Base-by-base conservation (phyloP, 2,888 invertebrate species). In the Volucella zonaria region DNA sequence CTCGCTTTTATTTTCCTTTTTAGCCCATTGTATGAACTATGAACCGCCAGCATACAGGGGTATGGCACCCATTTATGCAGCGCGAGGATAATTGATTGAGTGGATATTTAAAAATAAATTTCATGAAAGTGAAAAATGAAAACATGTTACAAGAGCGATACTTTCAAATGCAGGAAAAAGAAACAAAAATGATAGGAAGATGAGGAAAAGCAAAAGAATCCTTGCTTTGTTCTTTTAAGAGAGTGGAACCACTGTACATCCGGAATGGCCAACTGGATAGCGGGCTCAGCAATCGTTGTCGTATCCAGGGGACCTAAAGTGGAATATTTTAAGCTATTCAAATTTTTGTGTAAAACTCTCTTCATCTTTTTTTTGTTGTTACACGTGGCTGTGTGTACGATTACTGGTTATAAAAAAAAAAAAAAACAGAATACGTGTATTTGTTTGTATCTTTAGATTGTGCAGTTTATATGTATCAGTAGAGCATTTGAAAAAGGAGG, bases 11-110 rank as follows among this genome's bases (percentile, higher is more conserved):
- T 49, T 52, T 56, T 54, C 56, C 45, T 62, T 52, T 31, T 31
- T 49, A 18, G 6, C 23, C 38, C 43, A 66, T 56, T 61, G 71
- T 49, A 14, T 12, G 52, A 40, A n/a, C 6, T 31, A 6, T 31
- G 31, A 4, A 31, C 6, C 4, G 6, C 18, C 52, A 42, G 43
- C 47, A 70, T 59, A 54, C 43, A 45, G 0, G 31, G 31, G 6
- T 49, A 58, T 61, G 56, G 74, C 79, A 74, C 68, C 74, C 51
- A 75, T 70, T 82, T 62, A 45, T 71, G 71, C 82, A 82, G 38
- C 54, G 31, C 4, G 8, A 66, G 79, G 82, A 83, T 83, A 83
- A 83, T 83, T 79, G 82, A 83, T 83, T 59, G 82, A 83, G 74
- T 79, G 82, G 78, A 75, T 83, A 64, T 79, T 79, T 79, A 83